These are phyloP conservation scores for Pangasius krempfi DNA, from an alignment of 2,797 vertebrate species.

Conservation along the genomic window DNA sequence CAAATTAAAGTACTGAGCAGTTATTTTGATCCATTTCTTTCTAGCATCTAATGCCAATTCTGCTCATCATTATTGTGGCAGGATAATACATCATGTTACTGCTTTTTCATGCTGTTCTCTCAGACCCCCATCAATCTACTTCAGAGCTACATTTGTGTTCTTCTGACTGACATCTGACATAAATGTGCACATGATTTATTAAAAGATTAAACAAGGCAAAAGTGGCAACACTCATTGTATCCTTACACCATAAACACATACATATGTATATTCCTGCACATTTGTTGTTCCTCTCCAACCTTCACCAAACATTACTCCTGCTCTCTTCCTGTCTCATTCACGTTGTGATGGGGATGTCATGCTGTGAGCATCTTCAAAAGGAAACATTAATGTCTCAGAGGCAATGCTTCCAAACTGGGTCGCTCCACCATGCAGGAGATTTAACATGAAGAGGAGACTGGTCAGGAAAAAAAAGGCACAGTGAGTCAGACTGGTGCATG, in stretches of 20 bases:
- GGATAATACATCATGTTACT: background rate
- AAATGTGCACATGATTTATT: background rate
- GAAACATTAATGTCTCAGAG: constrained; percentile 72
- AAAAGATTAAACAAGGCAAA: background rate
- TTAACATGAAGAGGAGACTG: constrained; percentile 41
- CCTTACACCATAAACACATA: constrained; percentile 17
- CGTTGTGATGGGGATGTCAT: constrained; percentile 67
- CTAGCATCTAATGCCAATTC: background rate
- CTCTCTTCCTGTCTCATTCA: constrained; percentile 55
- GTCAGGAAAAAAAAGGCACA: constrained; percentile 2
- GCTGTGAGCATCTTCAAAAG: constrained; percentile 77
- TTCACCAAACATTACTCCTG: constrained; percentile 38
- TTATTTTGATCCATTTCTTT: background rate
- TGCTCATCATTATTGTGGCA: background rate
- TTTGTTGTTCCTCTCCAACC: constrained; percentile 21
- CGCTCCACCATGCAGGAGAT: constrained; percentile 67
- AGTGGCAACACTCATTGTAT: background rate
- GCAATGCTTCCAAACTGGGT: constrained; percentile 76
- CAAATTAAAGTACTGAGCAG: background rate
- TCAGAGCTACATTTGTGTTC: background rate
- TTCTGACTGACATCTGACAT: background rate
- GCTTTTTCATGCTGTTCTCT: background rate
- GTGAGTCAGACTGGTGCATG: constrained; percentile 15
- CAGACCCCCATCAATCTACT: background rate
- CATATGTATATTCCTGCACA: constrained; percentile 20